phyloP scores from a whole-genome alignment of 1,140 invertebrate species.

The Microplitis mediator region DNA sequence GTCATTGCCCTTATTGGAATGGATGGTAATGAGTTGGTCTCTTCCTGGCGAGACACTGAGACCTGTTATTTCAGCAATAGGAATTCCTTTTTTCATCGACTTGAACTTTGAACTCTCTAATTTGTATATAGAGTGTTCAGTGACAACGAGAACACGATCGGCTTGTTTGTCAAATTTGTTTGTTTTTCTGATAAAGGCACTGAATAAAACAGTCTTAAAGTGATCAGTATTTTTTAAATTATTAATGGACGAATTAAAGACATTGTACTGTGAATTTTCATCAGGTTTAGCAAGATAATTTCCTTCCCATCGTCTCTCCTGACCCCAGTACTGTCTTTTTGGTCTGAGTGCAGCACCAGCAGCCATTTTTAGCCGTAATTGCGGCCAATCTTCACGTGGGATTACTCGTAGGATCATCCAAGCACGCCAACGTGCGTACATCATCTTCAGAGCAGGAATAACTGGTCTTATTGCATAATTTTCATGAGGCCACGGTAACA shows the following conservation, averaged over 20 bases:
- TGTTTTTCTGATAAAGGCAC: slow-evolving; percentile 57
- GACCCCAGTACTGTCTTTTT: slow-evolving; percentile 82
- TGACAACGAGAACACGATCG: slow-evolving; percentile 86
- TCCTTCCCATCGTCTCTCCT: slow-evolving; percentile 84
- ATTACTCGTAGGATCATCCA: slow-evolving; percentile 84
- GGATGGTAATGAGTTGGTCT: slow-evolving; percentile 90
- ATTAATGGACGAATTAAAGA: slow-evolving; percentile 74
- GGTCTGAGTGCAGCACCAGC: slow-evolving; percentile 79
- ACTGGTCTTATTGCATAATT: slow-evolving; percentile 70
- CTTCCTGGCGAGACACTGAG: slow-evolving; percentile 79
- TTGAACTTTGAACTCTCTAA: slow-evolving; percentile 87
- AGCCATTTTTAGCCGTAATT: slow-evolving; percentile 80
- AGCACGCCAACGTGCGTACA: slow-evolving; percentile 83
- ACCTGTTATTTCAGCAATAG: slow-evolving; percentile 81
- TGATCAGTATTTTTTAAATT: slow-evolving; percentile 75
- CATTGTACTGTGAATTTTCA: slow-evolving; percentile 77
- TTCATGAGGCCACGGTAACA: slow-evolving; percentile 79
- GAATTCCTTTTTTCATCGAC: slow-evolving; percentile 82
- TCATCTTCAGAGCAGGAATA: slow-evolving; percentile 67
- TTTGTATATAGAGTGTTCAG: slow-evolving; percentile 88
- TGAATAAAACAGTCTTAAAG: slow-evolving; percentile 68
- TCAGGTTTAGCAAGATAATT: slow-evolving; percentile 82
- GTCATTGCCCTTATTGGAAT: slow-evolving; percentile 88
- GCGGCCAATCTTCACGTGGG: slow-evolving; percentile 84
- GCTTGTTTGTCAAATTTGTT: slow-evolving; percentile 82